Evolutionary conservation across 2,888 invertebrate species (phyloP).

Genomic region (Eurois occulta): DNA sequence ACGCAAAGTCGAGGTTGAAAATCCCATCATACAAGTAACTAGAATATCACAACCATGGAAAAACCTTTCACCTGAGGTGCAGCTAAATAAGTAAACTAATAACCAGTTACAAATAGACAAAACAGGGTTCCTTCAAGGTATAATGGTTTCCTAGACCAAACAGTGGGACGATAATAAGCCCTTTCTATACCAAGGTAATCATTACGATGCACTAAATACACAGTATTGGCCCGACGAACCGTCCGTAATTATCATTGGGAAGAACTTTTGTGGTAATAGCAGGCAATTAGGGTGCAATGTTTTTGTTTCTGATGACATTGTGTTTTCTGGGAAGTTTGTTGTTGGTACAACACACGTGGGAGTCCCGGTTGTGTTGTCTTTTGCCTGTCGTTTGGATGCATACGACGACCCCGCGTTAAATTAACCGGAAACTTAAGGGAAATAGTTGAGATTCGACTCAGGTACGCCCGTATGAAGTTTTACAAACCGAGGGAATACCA

Average conservation of each 20-base stretch:
- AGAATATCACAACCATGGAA: not conserved
- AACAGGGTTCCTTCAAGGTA: conserved; percentile 25
- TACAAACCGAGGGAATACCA: conserved; percentile 46
- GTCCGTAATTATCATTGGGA: conserved; percentile 75
- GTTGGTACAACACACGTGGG: conserved; percentile 86
- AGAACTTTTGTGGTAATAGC: conserved; percentile 77
- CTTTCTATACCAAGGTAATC: conserved; percentile 49
- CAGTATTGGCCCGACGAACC: conserved; percentile 64
- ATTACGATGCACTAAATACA: conserved; percentile 66
- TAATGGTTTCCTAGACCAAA: conserved; percentile 48
- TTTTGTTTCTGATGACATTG: conserved; percentile 86
- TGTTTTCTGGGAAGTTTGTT: conserved; percentile 84
- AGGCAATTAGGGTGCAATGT: conserved; percentile 83
- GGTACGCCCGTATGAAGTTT: conserved; percentile 75
- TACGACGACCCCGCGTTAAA: conserved; percentile 86
- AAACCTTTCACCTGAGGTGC: not conserved
- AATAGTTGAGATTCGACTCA: conserved; percentile 87
- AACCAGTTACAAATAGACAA: conserved; percentile 25
- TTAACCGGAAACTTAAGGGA: conserved; percentile 88
- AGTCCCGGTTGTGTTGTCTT: conserved; percentile 74
- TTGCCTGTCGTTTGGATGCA: conserved; percentile 81
- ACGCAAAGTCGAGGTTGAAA: not conserved
- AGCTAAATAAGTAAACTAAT: conserved; percentile 27
- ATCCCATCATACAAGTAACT: not conserved
- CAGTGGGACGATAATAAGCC: conserved; percentile 52